Percentiles rank a stretch among this genome's conserved stretches.
Conservation (phyloP, 2,888 invertebrate genomes). For the Sepiola atlantica region DNA sequence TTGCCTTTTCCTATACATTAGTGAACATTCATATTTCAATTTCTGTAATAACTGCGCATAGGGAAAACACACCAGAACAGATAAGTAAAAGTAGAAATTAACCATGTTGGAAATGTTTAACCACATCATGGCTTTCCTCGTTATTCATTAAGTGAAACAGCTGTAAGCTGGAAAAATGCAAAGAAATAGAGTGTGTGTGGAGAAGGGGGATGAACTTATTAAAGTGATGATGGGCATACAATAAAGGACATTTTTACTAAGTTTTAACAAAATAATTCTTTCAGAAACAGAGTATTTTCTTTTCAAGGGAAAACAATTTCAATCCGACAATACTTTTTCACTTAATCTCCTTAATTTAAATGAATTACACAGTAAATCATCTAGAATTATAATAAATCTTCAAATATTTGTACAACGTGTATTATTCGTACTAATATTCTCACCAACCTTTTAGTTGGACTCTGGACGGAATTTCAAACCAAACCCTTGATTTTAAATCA, state of each 20-base stretch:
- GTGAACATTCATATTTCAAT: background rate
- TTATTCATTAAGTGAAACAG: background rate
- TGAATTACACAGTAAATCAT: background rate
- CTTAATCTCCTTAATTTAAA: background rate
- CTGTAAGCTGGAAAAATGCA: slow-evolving; percentile 7
- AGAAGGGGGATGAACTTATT: background rate
- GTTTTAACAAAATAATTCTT: background rate
- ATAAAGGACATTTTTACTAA: background rate
- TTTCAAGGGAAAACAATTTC: background rate
- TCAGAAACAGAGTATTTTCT: background rate
- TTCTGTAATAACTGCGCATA: background rate
- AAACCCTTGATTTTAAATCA: too few relatives aligned
- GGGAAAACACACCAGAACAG: background rate
- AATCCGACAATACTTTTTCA: background rate
- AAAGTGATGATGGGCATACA: background rate
- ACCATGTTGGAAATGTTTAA: background rate
- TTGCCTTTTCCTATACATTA: background rate
- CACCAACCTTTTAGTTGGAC: too few relatives aligned
- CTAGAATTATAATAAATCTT: background rate
- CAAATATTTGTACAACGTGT: too few relatives aligned
- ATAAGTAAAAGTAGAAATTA: background rate
- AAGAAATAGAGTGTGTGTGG: background rate
- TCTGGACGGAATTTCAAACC: too few relatives aligned
- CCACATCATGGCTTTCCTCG: background rate
- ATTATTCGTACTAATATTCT: too few relatives aligned